These are phyloP conservation scores for Brachionus angularis DNA, from an alignment of 1,140 invertebrate genomes.

Conservation along the genomic window DNA sequence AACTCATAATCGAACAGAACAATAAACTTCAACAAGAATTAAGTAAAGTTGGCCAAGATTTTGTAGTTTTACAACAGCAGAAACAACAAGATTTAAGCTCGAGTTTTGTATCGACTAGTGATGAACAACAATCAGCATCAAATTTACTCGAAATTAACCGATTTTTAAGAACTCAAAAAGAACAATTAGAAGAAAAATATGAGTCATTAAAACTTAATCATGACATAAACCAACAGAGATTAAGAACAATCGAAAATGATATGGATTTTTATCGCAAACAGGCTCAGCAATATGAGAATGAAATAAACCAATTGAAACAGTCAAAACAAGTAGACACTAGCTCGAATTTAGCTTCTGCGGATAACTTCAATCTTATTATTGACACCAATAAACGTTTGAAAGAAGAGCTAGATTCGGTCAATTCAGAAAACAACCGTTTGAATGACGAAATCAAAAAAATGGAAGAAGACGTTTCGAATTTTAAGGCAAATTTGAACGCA, in stretches of 20 bases:
- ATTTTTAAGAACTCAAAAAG: conserved; percentile 34
- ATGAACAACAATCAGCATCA: not conserved
- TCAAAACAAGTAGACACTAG: conserved; percentile 18
- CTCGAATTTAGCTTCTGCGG: not conserved
- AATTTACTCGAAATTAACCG: conserved; percentile 41
- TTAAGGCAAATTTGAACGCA: conserved; percentile 10
- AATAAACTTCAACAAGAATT: conserved; percentile 27
- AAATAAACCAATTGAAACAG: not conserved
- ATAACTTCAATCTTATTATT: conserved; percentile 15
- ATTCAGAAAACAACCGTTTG: conserved; percentile 7
- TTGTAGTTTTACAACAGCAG: conserved; percentile 24
- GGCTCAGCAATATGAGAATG: not conserved
- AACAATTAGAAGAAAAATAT: conserved; percentile 37
- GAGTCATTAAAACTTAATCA: conserved; percentile 12
- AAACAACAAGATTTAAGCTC: conserved; percentile 21
- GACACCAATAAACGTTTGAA: conserved; percentile 32
- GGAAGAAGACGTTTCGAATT: conserved; percentile 11
- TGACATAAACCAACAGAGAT: conserved; percentile 4
- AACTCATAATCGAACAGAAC: conserved; percentile 12
- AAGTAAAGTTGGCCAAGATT: conserved; percentile 39
- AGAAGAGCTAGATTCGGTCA: conserved; percentile 26
- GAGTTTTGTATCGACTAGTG: not conserved
- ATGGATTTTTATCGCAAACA: conserved; percentile 26
- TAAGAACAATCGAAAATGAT: conserved; percentile 17
- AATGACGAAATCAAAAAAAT: conserved; percentile 36